Conservation (phyloP, 2,797 vertebrate genomes). For the Bradypodion ventrale region DNA sequence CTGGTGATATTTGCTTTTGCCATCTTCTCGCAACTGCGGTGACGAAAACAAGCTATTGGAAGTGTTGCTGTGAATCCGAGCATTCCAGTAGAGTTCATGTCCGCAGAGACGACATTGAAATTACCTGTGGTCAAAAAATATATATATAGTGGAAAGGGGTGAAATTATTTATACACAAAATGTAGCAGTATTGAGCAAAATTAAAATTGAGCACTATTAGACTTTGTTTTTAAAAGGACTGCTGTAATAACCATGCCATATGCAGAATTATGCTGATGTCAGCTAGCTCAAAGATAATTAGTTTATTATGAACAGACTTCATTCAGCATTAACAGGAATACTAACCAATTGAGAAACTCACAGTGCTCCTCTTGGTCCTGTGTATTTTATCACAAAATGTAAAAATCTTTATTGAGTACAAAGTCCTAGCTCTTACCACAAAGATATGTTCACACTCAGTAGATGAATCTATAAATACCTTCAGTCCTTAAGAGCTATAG, state of each 20-base stretch:
- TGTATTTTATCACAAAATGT: background rate
- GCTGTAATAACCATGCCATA: background rate
- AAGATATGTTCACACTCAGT: background rate
- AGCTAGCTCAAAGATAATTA: background rate
- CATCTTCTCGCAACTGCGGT: slow-evolving; percentile 80
- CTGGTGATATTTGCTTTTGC: slow-evolving; percentile 91
- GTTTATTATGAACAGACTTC: background rate
- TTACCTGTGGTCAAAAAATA: slow-evolving; percentile 65
- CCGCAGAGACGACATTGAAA: slow-evolving; percentile 66
- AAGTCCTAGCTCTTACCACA: background rate
- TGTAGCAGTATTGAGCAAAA: background rate
- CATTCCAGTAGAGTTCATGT: slow-evolving; percentile 74
- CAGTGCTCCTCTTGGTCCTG: background rate
- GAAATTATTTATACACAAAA: background rate
- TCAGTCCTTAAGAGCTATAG: background rate
- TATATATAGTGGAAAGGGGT: background rate
- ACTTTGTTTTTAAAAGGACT: background rate
- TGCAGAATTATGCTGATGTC: background rate
- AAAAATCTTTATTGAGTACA: background rate
- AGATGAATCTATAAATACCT: background rate
- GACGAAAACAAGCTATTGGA: slow-evolving; percentile 65
- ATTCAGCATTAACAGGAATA: background rate
- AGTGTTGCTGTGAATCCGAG: slow-evolving; percentile 72
- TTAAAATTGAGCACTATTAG: background rate
- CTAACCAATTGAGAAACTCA: background rate